Percentiles rank a stretch among this genome's conserved stretches.
phyloP scores from a whole-genome alignment of 2,797 vertebrate genomes.

The Psittacula derbiana region DNA sequence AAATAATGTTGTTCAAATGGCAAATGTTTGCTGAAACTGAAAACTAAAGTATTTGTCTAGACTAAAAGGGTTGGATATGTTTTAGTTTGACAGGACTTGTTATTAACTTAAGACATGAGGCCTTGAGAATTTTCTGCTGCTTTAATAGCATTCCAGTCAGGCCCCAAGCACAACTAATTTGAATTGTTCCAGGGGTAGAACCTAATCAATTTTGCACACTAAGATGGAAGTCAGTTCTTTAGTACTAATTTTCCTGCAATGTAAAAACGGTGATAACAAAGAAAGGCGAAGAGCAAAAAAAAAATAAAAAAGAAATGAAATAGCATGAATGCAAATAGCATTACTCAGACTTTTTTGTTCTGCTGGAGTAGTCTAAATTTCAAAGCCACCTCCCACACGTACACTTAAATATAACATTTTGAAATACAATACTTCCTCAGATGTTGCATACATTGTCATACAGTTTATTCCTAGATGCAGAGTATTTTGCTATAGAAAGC shows the following conservation, averaged over 20 bases:
- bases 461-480: background rate
- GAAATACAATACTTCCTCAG: constrained; percentile 49
- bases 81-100: background rate
- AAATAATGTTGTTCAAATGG: background rate
- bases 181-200: background rate
- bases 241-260: background rate
- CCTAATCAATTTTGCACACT: background rate
- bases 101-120: background rate
- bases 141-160: background rate
- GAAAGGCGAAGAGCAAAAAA: background rate
- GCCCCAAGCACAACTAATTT: background rate
- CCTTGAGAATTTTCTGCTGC: background rate
- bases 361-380: constrained; percentile 32
- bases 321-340: background rate
- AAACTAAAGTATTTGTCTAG: background rate
- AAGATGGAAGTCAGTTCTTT: background rate
- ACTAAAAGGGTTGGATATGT: background rate
- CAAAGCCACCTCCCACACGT: constrained; percentile 29
- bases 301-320: background rate
- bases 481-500: background rate
- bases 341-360: constrained; percentile 43
- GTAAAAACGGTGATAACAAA: background rate
- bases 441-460: background rate
- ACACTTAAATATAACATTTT: constrained; percentile 16
- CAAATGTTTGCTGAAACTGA: constrained; percentile 3